phyloP scores from a whole-genome alignment of 2,113 vertebrate genomes.

The Smithornis capensis region DNA sequence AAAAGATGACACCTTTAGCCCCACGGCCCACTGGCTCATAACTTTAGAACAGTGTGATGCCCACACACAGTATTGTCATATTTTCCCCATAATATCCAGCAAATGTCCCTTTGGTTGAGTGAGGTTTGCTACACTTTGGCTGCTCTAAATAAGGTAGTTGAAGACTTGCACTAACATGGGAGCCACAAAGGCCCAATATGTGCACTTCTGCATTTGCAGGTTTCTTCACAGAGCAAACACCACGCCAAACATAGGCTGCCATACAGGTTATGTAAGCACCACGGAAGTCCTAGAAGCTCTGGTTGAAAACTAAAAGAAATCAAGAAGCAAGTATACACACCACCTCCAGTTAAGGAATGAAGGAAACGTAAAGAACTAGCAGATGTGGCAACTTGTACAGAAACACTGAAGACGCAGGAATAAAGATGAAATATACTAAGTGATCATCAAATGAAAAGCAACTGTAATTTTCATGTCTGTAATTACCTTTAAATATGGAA shows the following conservation, averaged over 20 bases:
- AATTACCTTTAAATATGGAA: not conserved
- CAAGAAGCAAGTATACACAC: not conserved
- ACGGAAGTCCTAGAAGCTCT: not conserved
- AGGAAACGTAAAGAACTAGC: not conserved
- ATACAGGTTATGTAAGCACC: not conserved
- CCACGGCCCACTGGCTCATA: fast-evolving
- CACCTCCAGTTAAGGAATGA: not conserved
- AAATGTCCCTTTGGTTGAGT: not conserved
- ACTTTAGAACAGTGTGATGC: not conserved
- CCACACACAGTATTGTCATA: fast-evolving
- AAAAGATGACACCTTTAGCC: not conserved
- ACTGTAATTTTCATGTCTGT: not conserved
- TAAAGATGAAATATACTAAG: not conserved
- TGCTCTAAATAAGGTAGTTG: not conserved
- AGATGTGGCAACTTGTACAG: not conserved
- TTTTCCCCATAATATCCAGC: not conserved
- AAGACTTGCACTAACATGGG: not conserved
- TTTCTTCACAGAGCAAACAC: not conserved
- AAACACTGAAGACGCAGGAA: not conserved
- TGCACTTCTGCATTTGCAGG: not conserved
- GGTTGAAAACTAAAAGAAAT: not conserved
- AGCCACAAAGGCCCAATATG: not conserved
- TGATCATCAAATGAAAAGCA: not conserved
- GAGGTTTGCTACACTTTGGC: not conserved
- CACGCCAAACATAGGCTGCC: fast-evolving